phyloP scores from a whole-genome alignment of 2,797 vertebrate species.

The Schizopygopsis malacanthus region DNA sequence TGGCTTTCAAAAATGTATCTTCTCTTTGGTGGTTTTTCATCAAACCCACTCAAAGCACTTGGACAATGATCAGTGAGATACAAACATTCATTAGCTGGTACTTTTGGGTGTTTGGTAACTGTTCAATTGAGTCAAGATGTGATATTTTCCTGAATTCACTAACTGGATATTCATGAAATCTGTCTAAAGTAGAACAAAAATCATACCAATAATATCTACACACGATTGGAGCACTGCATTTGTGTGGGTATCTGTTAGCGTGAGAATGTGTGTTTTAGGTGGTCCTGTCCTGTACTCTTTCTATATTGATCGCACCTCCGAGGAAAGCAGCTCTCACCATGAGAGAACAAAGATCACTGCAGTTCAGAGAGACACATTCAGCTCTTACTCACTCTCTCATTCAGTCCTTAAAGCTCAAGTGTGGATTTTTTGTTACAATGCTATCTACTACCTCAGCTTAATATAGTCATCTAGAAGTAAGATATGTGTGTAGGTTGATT shows the following conservation, averaged over 20 bases:
- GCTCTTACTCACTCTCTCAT: background rate
- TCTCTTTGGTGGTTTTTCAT: background rate
- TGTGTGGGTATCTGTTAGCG: background rate
- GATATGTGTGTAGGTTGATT: background rate
- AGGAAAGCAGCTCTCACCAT: slow-evolving; percentile 20
- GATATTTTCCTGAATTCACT: background rate
- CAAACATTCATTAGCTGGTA: background rate
- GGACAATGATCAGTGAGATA: background rate
- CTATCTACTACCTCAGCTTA: background rate
- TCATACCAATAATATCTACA: background rate
- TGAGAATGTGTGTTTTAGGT: background rate
- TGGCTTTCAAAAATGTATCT: background rate
- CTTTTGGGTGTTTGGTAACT: too few species aligned
- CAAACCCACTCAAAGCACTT: background rate
- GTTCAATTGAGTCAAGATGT: background rate
- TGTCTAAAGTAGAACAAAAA: background rate
- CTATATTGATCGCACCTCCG: slow-evolving; percentile 38
- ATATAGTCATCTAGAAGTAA: background rate
- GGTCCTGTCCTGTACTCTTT: slow-evolving; percentile 30
- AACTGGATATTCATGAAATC: background rate
- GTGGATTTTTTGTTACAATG: background rate
- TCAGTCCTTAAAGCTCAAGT: slow-evolving; percentile 11
- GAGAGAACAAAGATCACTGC: slow-evolving; percentile 35
- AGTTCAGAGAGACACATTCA: slow-evolving; percentile 21
- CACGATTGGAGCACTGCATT: background rate